Evolutionary conservation across 2,113 vertebrate species (phyloP).

Genomic region (Dicaeum eximium): DNA sequence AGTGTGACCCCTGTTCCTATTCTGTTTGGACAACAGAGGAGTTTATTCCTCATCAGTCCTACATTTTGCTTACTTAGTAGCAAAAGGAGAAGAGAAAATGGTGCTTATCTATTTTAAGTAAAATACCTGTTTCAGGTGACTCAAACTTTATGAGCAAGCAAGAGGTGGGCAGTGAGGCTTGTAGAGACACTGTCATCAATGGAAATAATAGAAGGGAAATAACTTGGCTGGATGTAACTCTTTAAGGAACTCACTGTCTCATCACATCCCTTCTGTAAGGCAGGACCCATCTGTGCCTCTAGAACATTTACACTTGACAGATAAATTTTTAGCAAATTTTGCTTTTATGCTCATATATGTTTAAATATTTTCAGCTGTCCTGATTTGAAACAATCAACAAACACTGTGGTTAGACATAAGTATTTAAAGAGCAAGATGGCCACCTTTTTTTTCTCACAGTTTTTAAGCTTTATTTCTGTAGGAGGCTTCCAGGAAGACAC

Average conservation of each 20-base stretch:
- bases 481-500: background rate
- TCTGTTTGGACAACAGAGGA: background rate
- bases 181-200: background rate
- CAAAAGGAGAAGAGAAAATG: background rate
- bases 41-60: background rate
- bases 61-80: background rate
- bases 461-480: background rate
- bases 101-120: background rate
- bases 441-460: background rate
- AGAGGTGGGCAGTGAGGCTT: background rate
- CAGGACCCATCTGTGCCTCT: background rate
- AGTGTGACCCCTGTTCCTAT: background rate
- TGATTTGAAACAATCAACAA: background rate
- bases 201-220: background rate
- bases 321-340: background rate
- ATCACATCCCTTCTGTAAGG: background rate
- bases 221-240: background rate
- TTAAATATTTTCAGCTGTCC: background rate
- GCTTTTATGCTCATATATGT: background rate
- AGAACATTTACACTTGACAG: background rate
- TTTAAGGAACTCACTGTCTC: background rate
- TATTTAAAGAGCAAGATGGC: background rate
- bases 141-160: background rate
- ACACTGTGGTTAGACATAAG: background rate
- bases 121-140: background rate